These are phyloP conservation scores for Morpho helenor DNA, from an alignment of 2,888 invertebrate genomes.

Conservation along the genomic window DNA sequence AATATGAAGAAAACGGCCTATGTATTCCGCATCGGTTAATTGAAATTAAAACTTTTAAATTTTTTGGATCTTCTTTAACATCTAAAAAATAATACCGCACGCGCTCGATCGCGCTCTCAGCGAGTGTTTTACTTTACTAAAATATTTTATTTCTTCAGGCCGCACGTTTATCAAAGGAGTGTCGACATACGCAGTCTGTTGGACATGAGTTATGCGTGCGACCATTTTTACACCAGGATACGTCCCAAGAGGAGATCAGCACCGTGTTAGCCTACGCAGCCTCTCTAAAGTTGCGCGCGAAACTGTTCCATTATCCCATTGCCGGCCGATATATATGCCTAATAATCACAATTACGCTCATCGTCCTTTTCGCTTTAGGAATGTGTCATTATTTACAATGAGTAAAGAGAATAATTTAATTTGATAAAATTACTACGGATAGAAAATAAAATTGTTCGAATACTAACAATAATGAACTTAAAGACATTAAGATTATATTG, in stretches of 20 bases:
- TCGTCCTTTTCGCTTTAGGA: constrained; percentile 83
- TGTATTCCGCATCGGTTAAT: too few relatives aligned
- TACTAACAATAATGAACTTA: too few relatives aligned
- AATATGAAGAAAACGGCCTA: too few relatives aligned
- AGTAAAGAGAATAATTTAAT: constrained; percentile 11
- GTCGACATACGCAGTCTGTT: constrained; percentile 83
- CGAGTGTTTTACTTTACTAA: not conserved
- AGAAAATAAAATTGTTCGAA: too few relatives aligned
- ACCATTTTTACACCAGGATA: constrained; percentile 89
- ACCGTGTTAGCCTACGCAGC: constrained; percentile 88
- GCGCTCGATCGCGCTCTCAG: not conserved
- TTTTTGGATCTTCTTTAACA: too few relatives aligned
- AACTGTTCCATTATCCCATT: constrained; percentile 86
- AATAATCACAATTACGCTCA: constrained; percentile 77
- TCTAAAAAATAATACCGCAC: too few relatives aligned
- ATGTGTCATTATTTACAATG: constrained; percentile 83
- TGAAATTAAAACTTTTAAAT: too few relatives aligned
- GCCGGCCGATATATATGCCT: constrained; percentile 84
- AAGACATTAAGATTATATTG: too few relatives aligned
- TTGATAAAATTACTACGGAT: too few relatives aligned
- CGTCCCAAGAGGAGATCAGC: constrained; percentile 86
- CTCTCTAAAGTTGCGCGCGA: constrained; percentile 85
- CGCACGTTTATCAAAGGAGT: constrained; percentile 85
- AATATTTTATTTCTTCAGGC: constrained; percentile 75
- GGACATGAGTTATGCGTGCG: constrained; percentile 89